phyloP scores from a whole-genome alignment of 2,888 invertebrate genomes.

The Drosophila melanosoma region DNA sequence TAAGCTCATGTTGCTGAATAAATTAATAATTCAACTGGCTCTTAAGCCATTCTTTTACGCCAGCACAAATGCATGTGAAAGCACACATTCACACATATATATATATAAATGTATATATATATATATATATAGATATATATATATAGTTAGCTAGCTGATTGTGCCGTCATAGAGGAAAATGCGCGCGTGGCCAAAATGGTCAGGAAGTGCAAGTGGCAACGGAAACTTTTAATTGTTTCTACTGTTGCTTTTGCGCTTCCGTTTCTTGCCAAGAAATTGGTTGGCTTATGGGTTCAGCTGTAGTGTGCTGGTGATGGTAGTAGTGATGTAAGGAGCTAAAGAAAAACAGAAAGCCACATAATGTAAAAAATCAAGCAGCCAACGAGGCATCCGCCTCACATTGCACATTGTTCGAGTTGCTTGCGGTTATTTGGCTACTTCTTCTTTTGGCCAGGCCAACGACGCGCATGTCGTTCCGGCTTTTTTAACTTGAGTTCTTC shows the following conservation, averaged over 20 bases:
- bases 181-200: slow-evolving; percentile 62
- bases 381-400: slow-evolving; percentile 43
- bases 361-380: slow-evolving; percentile 50
- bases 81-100: slow-evolving; percentile 3
- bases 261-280: slow-evolving; percentile 53
- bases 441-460: slow-evolving; percentile 57
- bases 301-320: not conserved
- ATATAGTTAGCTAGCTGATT: slow-evolving; percentile 34
- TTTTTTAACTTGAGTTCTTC: slow-evolving; percentile 58
- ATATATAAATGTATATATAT: slow-evolving; percentile 2
- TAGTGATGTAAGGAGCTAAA: slow-evolving; percentile 12
- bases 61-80: not conserved
- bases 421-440: slow-evolving; percentile 77
- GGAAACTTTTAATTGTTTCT: slow-evolving; percentile 81
- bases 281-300: slow-evolving; percentile 11
- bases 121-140: slow-evolving; percentile 1
- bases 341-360: slow-evolving; percentile 63
- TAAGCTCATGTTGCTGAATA: slow-evolving; percentile 33
- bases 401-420: slow-evolving; percentile 65
- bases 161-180: slow-evolving; percentile 26
- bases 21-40: slow-evolving; percentile 36
- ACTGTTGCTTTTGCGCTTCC: slow-evolving; percentile 75
- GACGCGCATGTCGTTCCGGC: slow-evolving; percentile 75
- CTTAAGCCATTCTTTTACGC: slow-evolving; percentile 8
- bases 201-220: slow-evolving; percentile 78